Evolutionary conservation across 2,113 vertebrate species (phyloP).

Genomic region (Crotalus horridus): DNA sequence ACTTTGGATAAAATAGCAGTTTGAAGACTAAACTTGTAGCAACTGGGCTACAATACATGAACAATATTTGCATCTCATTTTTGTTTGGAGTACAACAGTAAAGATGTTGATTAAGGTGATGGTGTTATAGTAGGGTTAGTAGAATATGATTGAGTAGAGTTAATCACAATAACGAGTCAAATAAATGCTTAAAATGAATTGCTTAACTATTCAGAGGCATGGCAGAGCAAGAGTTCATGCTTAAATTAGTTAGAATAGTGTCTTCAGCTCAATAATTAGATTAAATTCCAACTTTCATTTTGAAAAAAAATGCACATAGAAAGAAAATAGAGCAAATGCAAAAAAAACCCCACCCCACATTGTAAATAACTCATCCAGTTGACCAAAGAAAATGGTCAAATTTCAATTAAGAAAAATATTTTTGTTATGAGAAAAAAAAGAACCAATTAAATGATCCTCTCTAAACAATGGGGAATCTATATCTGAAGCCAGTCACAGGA

Average conservation of each 20-base stretch:
- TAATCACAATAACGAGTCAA: conserved; percentile 61
- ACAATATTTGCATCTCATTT: background rate
- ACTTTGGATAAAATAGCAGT: background rate
- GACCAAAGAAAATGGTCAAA: conserved; percentile 28
- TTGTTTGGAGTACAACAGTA: background rate
- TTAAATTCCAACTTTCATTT: conserved; percentile 67
- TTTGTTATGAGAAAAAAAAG: background rate
- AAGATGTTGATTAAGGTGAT: background rate
- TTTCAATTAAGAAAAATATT: conserved; percentile 27
- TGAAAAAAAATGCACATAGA: conserved; percentile 67
- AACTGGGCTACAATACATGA: background rate
- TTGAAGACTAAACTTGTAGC: background rate
- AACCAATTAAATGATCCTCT: no score
- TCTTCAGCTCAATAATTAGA: conserved; percentile 70
- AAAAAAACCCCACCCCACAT: conserved; percentile 38
- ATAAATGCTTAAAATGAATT: conserved; percentile 54
- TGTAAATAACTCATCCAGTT: conserved; percentile 44
- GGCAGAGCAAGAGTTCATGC: conserved; percentile 66
- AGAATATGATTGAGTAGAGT: conserved; percentile 24
- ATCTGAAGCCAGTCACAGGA: no score
- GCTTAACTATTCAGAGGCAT: conserved; percentile 57
- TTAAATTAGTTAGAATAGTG: conserved; percentile 73
- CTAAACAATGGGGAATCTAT: no score
- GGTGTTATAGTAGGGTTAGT: background rate
- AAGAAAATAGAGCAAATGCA: conserved; percentile 52